Evolutionary conservation across 1,140 invertebrate species (phyloP).

Genomic region (Temnothorax nylanderi): DNA sequence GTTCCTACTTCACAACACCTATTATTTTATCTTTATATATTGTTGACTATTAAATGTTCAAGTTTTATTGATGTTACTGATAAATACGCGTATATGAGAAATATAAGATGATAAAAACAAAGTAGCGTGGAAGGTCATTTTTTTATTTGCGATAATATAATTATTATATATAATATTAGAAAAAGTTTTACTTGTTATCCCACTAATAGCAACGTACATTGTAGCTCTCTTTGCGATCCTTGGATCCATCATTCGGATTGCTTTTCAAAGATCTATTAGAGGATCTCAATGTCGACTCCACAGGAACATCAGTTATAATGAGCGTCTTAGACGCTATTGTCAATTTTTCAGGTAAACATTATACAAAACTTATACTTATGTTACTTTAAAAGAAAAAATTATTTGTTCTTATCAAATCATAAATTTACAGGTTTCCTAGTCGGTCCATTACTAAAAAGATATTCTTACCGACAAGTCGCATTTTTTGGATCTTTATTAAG

Average conservation of each 20-base stretch:
- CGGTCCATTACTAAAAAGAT: conserved; percentile 90
- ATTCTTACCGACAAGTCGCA: conserved; percentile 91
- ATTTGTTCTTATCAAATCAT: not conserved
- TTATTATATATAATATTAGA: not conserved
- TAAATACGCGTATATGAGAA: not conserved
- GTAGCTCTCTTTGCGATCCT: conserved; percentile 90
- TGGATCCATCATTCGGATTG: conserved; percentile 92
- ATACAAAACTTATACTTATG: not conserved
- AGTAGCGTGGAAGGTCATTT: not conserved
- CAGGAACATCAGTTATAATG: conserved; percentile 90
- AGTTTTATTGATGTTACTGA: not conserved
- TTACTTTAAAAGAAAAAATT: not conserved
- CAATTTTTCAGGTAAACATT: conserved; percentile 88
- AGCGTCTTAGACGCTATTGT: conserved; percentile 90
- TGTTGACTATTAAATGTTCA: not conserved
- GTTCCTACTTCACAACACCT: too few species aligned
- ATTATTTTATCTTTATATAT: not conserved
- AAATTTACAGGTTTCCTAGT: conserved; percentile 88
- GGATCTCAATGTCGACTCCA: conserved; percentile 89
- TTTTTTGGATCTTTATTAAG: conserved; percentile 89
- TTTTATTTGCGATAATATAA: not conserved
- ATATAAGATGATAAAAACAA: not conserved
- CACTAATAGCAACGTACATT: not conserved
- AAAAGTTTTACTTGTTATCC: not conserved
- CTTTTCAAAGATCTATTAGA: conserved; percentile 90